Conservation (phyloP, 2,888 invertebrate species). For the Acutogordius australiensis region DNA sequence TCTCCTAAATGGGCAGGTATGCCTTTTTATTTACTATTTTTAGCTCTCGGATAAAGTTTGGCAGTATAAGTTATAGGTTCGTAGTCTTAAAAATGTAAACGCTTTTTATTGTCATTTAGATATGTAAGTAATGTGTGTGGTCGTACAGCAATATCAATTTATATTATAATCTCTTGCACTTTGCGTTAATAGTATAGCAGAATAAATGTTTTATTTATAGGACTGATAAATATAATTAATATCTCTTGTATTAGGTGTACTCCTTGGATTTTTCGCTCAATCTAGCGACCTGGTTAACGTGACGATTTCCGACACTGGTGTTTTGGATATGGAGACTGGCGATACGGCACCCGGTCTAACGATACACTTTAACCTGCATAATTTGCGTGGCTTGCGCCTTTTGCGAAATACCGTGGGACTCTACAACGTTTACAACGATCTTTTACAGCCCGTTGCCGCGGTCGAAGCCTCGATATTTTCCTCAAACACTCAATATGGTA, state of each 20-base stretch:
- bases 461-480: neutral
- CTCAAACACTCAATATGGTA: neutral
- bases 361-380: neutral
- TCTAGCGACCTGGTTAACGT: neutral
- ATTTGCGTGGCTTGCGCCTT: neutral
- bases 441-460: neutral
- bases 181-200: no score
- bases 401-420: neutral
- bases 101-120: no score
- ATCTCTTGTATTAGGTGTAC: no score
- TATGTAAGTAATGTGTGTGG: no score
- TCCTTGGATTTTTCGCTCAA: neutral
- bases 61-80: no score
- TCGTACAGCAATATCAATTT: no score
- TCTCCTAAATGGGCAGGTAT: slow-evolving; percentile 2
- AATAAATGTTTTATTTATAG: no score
- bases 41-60: no score
- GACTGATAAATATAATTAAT: no score
- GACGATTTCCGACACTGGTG: neutral
- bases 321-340: neutral
- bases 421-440: neutral
- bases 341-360: neutral
- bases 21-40: no score
- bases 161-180: no score
- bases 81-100: no score